phyloP scores from a whole-genome alignment of 2,888 invertebrate species.

The Cephus rjabovi region DNA sequence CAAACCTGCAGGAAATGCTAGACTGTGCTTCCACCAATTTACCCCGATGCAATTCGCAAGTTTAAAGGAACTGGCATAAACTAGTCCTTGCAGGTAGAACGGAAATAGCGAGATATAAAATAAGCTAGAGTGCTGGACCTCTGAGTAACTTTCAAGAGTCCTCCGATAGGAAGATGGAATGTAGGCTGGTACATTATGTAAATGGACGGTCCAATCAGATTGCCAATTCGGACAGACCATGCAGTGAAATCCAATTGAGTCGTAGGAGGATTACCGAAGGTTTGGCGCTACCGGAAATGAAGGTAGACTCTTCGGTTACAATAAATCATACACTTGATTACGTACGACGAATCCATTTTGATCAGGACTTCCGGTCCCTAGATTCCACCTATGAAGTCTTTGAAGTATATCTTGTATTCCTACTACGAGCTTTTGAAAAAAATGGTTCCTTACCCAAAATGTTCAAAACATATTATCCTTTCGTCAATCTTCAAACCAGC shows the following conservation, averaged over 20 bases:
- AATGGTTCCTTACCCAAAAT: background rate
- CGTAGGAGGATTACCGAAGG: slow-evolving; percentile 25
- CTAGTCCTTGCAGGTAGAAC: background rate
- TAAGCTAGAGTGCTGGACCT: background rate
- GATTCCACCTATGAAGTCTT: background rate
- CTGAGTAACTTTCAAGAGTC: background rate
- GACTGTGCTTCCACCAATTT: background rate
- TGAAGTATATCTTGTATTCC: too few species aligned
- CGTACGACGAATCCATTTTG: slow-evolving; percentile 32
- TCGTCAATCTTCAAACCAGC: background rate
- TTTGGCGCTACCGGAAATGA: slow-evolving; percentile 39
- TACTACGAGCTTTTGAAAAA: background rate
- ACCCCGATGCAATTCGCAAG: background rate
- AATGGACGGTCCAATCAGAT: slow-evolving; percentile 28
- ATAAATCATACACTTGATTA: slow-evolving; percentile 46
- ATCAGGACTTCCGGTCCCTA: slow-evolving; percentile 27
- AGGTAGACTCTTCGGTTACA: slow-evolving; percentile 33
- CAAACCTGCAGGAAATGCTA: background rate
- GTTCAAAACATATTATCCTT: background rate
- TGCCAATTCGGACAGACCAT: slow-evolving; percentile 16
- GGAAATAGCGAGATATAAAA: background rate
- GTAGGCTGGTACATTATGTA: slow-evolving; percentile 25
- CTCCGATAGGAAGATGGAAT: background rate
- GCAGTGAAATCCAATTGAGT: slow-evolving; percentile 28
- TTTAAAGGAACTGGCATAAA: background rate